A percentile compares a stretch with the other conserved stretches of the same genome.
Evolutionary conservation across 1,140 invertebrate genomes (phyloP).

Genomic region (Himalopsyche phryganea): DNA sequence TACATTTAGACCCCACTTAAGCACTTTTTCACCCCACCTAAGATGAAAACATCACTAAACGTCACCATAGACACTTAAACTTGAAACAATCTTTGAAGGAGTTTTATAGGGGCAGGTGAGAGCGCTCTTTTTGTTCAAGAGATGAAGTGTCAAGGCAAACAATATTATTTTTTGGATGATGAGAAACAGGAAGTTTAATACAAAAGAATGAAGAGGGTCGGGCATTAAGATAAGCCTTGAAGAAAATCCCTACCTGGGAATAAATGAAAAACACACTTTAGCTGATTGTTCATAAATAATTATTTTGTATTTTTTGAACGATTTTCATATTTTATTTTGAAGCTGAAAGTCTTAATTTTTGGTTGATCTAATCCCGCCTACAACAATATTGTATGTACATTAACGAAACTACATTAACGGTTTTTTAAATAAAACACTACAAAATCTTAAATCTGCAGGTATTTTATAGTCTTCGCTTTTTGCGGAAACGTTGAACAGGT

Average conservation of each 20-base stretch:
- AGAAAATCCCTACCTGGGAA: slow-evolving; percentile 8
- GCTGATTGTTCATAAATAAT: slow-evolving; percentile 16
- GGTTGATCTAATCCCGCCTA: too few species aligned
- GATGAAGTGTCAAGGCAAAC: slow-evolving; percentile 34
- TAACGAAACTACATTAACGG: too few species aligned
- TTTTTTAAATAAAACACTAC: too few species aligned
- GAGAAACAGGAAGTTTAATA: slow-evolving; percentile 31
- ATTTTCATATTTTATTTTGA: not conserved
- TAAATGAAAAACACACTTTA: slow-evolving; percentile 26
- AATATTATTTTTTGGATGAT: slow-evolving; percentile 33
- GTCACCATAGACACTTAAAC: slow-evolving; percentile 26
- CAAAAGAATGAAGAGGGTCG: slow-evolving; percentile 21
- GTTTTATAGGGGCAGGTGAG: slow-evolving; percentile 30
- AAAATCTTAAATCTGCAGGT: too few species aligned
- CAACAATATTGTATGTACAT: too few species aligned
- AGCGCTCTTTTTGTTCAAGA: slow-evolving; percentile 15
- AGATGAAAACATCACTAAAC: slow-evolving; percentile 22
- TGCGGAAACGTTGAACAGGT: too few species aligned
- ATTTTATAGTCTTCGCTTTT: too few species aligned
- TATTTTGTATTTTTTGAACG: slow-evolving; percentile 12
- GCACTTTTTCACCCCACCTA: not conserved
- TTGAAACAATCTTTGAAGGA: slow-evolving; percentile 32
- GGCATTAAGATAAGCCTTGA: slow-evolving; percentile 27
- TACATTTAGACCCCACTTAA: not conserved
- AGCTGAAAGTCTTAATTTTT: too few species aligned